Conservation (phyloP, 2,113 vertebrate species). For the Oplegnathus fasciatus region DNA sequence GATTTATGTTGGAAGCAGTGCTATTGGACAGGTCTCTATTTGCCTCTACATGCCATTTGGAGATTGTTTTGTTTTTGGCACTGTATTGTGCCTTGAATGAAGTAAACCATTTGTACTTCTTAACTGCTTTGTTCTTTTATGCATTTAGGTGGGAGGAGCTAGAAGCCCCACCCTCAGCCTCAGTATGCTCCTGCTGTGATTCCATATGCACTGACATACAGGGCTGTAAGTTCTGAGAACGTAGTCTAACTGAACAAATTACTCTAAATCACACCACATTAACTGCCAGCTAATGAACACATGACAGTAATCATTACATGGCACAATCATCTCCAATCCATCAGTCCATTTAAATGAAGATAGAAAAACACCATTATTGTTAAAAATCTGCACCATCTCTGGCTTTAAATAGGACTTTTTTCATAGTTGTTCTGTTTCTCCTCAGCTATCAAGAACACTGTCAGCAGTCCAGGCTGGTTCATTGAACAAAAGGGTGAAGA, state of each 20-base stretch:
- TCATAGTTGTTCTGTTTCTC: neutral
- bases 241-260: neutral
- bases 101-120: neutral
- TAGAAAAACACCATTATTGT: neutral
- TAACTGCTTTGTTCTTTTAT: neutral
- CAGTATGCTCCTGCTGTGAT: constrained; percentile 76
- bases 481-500: neutral
- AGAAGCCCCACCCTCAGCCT: constrained; percentile 11
- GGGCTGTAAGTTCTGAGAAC: constrained; percentile 45
- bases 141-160: constrained; percentile 80
- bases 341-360: neutral
- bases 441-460: constrained; percentile 42
- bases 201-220: constrained; percentile 51
- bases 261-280: neutral
- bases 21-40: too few species aligned
- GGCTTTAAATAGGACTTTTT: neutral
- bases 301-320: too few species aligned
- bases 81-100: neutral
- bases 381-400: neutral
- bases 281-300: neutral
- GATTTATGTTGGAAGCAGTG: neutral
- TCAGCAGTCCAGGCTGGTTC: constrained; percentile 63
- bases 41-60: too few species aligned
- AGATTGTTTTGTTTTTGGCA: neutral
- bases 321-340: neutral